Evolutionary conservation across 53 echinoderm and acorn worm species (phyloP).

Genomic region (Actinopyga echinites): DNA sequence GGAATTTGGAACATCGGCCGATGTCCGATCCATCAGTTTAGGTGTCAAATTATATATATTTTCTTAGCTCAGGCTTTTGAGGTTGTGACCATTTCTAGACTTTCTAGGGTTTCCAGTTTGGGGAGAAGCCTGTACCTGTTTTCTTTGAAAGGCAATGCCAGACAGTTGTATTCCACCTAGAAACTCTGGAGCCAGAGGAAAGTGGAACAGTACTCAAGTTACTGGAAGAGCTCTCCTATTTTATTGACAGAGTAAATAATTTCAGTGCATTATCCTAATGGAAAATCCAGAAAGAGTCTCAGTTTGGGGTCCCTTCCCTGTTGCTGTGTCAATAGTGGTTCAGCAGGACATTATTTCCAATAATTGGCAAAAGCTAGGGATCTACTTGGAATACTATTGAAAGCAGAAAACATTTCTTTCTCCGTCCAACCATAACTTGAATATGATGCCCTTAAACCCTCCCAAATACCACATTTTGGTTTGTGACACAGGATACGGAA

Average conservation of each 20-base stretch:
- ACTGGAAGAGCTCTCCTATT: slow-evolving; percentile 14
- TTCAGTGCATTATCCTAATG: neutral
- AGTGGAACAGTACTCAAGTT: slow-evolving; percentile 33
- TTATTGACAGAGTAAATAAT: slow-evolving; percentile 36
- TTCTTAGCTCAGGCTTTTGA: neutral
- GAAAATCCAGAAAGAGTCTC: neutral
- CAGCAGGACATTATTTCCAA: slow-evolving; percentile 29
- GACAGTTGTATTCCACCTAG: neutral
- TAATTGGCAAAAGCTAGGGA: neutral
- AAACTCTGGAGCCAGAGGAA: slow-evolving; percentile 26
- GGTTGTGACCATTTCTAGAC: neutral
- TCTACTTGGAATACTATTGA: neutral
- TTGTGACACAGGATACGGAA: no score
- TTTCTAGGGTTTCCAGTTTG: neutral
- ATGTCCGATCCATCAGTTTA: no score
- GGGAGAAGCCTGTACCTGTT: slow-evolving; percentile 25
- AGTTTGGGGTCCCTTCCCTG: slow-evolving; percentile 23
- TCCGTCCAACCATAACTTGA: neutral
- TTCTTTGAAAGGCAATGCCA: neutral
- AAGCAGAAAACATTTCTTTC: neutral
- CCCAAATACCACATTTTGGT: no score
- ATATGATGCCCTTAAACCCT: neutral
- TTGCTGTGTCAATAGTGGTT: slow-evolving; percentile 15
- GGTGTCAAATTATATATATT: no score
- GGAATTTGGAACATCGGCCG: neutral